Evolutionary conservation across 2,113 vertebrate genomes (phyloP).

Genomic region (Notiomystis cincta): DNA sequence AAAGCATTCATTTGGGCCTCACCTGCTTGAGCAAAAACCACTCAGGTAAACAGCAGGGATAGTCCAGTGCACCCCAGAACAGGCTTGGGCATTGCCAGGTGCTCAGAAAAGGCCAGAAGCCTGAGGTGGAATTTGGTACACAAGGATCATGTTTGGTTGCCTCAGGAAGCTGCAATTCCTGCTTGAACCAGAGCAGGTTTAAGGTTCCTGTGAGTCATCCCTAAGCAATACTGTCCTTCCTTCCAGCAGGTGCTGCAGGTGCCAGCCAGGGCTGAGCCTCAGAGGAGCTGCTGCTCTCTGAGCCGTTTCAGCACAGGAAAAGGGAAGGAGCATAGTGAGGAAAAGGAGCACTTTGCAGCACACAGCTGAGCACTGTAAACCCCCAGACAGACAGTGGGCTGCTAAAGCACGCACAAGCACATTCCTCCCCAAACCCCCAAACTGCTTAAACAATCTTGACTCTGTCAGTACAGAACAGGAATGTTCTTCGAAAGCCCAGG

Average conservation of each 20-base stretch:
- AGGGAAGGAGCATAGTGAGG: rapidly evolving
- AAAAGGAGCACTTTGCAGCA: neutral
- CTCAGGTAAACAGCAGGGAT: neutral
- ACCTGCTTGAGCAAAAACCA: neutral
- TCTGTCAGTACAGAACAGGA: neutral
- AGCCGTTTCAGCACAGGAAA: neutral
- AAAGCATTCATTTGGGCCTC: neutral
- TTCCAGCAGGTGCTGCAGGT: neutral
- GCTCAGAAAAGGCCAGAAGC: neutral
- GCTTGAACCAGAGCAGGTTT: neutral
- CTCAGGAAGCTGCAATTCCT: neutral
- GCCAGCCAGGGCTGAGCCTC: neutral
- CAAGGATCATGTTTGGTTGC: neutral
- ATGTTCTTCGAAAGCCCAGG: conserved; percentile 15
- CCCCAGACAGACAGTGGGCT: neutral
- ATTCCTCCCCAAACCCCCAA: neutral
- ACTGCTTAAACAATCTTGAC: neutral
- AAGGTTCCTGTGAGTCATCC: neutral
- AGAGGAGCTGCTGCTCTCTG: neutral
- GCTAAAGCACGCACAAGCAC: neutral
- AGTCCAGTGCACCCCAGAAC: neutral
- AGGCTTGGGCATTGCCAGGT: neutral
- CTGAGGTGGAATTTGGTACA: neutral
- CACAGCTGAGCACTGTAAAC: neutral
- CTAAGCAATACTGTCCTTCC: neutral